A percentile compares a stretch with the other conserved stretches of the same genome.
Evolutionary conservation across 1,140 invertebrate species (phyloP).

Genomic region (Zaprionus capensis): DNA sequence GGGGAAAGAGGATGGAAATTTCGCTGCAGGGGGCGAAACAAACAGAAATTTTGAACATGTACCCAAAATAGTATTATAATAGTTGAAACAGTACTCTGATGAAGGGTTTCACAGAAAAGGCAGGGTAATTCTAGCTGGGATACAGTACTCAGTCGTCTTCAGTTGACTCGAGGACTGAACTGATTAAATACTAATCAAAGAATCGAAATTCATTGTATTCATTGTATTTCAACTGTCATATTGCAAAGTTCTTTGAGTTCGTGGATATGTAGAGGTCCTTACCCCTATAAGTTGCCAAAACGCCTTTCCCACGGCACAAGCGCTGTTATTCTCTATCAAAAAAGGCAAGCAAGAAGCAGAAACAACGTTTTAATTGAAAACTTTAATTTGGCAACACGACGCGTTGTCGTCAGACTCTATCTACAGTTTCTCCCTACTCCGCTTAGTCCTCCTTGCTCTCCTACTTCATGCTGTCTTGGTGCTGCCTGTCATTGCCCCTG

Average conservation of each 20-base stretch:
- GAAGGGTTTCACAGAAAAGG: background rate
- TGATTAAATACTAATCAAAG: background rate
- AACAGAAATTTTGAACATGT: conserved; percentile 9
- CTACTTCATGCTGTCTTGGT: conserved; percentile 19
- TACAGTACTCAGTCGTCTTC: background rate
- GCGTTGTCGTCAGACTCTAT: background rate
- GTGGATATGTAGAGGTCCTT: no score
- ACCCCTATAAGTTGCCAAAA: background rate
- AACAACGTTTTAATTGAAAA: conserved; percentile 80
- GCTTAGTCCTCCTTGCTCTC: background rate
- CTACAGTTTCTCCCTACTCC: background rate
- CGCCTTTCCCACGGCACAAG: background rate
- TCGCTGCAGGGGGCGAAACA: conserved; percentile 32
- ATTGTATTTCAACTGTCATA: no score
- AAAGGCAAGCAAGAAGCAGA: conserved; percentile 52
- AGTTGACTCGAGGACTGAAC: background rate
- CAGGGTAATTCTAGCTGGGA: background rate
- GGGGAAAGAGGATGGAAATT: background rate
- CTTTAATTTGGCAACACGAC: conserved; percentile 76
- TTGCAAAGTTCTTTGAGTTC: no score
- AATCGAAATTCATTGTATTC: no score
- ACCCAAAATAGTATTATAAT: background rate
- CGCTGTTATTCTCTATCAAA: background rate
- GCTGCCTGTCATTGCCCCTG: conserved; percentile 74
- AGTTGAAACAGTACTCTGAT: background rate